A percentile compares a stretch with the other conserved stretches of the same genome.
Evolutionary conservation across 1,140 invertebrate genomes (phyloP).

Genomic region (Ips nitidus): DNA sequence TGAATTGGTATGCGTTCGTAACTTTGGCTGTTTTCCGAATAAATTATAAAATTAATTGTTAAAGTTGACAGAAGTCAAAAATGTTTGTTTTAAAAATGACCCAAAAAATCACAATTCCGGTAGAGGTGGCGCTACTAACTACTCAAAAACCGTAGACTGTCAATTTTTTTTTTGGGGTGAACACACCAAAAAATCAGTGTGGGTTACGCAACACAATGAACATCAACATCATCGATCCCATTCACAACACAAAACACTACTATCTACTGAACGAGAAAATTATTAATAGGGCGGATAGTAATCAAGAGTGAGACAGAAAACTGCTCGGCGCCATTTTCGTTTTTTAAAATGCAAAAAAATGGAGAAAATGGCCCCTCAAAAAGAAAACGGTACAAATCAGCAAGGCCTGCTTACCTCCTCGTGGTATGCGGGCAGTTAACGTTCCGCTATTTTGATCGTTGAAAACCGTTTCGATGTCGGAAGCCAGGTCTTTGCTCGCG

Average conservation of each 20-base stretch:
- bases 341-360: background rate
- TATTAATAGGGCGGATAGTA: conserved; percentile 20
- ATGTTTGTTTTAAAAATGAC: too few relatives aligned
- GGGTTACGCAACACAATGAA: conserved; percentile 18
- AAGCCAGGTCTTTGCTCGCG: conserved; percentile 59
- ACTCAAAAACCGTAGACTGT: background rate
- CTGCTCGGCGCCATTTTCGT: background rate
- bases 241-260: conserved; percentile 35
- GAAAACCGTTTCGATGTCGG: conserved; percentile 60
- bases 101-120: too few relatives aligned
- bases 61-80: too few relatives aligned
- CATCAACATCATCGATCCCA: background rate
- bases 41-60: too few relatives aligned
- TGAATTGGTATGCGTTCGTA: too few relatives aligned
- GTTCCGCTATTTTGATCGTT: conserved; percentile 44
- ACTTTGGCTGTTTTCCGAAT: too few relatives aligned
- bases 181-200: background rate
- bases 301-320: conserved; percentile 7
- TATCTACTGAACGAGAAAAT: conserved; percentile 20
- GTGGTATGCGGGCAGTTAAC: conserved; percentile 58
- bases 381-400: conserved; percentile 3
- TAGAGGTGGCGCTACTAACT: too few relatives aligned
- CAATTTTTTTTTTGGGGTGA: conserved; percentile 14
- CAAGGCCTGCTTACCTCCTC: conserved; percentile 51
- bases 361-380: background rate